Percentiles rank a stretch among this genome's conserved stretches.
phyloP scores from a whole-genome alignment of 2,113 vertebrate species.

The Nematolebias whitei region DNA sequence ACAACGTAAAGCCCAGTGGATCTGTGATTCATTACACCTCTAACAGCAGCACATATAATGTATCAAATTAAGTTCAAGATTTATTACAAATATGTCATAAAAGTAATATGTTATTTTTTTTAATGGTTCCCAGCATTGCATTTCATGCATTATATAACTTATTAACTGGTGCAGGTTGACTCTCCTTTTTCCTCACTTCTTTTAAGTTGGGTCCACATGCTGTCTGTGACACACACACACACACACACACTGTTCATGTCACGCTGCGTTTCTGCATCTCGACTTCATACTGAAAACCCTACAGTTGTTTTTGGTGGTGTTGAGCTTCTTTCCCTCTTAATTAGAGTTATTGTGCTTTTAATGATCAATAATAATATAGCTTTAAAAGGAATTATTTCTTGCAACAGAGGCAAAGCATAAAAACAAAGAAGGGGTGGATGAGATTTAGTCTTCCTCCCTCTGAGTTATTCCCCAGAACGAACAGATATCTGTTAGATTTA shows the following conservation, averaged over 20 bases:
- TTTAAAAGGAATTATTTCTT: slow-evolving; percentile 61
- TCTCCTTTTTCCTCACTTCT: slow-evolving; percentile 25
- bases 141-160: slow-evolving; percentile 34
- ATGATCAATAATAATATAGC: slow-evolving; percentile 65
- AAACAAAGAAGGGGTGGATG: slow-evolving; percentile 18
- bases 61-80: slow-evolving; percentile 18
- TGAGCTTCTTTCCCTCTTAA: neutral
- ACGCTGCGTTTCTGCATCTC: slow-evolving; percentile 58
- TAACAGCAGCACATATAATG: slow-evolving; percentile 5
- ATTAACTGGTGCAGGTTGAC: slow-evolving; percentile 40
- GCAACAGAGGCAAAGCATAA: slow-evolving; percentile 31
- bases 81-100: neutral
- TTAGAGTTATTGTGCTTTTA: slow-evolving; percentile 66
- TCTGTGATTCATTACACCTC: slow-evolving; percentile 7
- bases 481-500: slow-evolving; percentile 30
- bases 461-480: slow-evolving; percentile 13
- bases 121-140: slow-evolving; percentile 14
- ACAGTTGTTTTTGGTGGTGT: slow-evolving; percentile 47
- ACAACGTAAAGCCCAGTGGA: slow-evolving; percentile 17
- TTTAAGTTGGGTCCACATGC: slow-evolving; percentile 30
- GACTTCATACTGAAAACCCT: slow-evolving; percentile 68
- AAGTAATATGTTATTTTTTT: slow-evolving; percentile 17
- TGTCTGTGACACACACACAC: slow-evolving; percentile 39
- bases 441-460: slow-evolving; percentile 6
- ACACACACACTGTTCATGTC: slow-evolving; percentile 49